Percentiles rank a stretch among this genome's conserved stretches.
phyloP scores from a whole-genome alignment of 2,888 invertebrate species.

The Acleris emargana region DNA sequence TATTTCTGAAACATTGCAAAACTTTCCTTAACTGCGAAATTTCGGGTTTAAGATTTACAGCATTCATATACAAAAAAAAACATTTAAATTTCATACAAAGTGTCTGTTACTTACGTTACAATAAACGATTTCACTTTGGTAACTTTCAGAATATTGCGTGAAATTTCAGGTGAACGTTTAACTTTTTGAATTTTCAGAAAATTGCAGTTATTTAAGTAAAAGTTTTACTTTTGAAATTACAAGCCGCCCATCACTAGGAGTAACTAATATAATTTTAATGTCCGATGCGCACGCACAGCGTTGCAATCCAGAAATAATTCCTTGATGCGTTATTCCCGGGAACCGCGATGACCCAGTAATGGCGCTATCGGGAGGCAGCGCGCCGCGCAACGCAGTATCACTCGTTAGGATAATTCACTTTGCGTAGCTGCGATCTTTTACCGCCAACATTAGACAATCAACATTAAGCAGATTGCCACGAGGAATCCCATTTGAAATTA shows the following conservation, averaged over 20 bases:
- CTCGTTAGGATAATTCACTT: constrained; percentile 53
- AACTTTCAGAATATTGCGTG: too few relatives aligned
- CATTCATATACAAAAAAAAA: too few relatives aligned
- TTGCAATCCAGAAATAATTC: constrained; percentile 57
- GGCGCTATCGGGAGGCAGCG: constrained; percentile 51
- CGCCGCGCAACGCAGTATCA: constrained; percentile 34
- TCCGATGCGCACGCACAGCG: constrained; percentile 19
- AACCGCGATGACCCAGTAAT: constrained; percentile 58
- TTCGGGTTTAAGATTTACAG: too few relatives aligned
- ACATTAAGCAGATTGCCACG: constrained; percentile 29
- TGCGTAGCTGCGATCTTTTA: constrained; percentile 43
- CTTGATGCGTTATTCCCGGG: constrained; percentile 48
- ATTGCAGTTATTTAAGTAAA: neutral
- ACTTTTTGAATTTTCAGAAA: neutral
- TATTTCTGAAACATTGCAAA: too few relatives aligned
- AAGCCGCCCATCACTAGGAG: too few relatives aligned
- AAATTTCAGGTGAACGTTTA: too few relatives aligned
- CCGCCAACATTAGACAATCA: constrained; percentile 32
- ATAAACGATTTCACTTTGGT: too few relatives aligned
- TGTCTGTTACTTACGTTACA: too few relatives aligned
- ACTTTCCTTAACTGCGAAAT: too few relatives aligned
- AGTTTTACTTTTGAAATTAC: too few relatives aligned
- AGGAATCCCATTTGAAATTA: constrained; percentile 16
- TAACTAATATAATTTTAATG: constrained; percentile 24
- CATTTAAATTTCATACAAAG: too few relatives aligned